A percentile compares a stretch with the other conserved stretches of the same genome.
phyloP scores from a whole-genome alignment of 2,888 invertebrate genomes.

The Plagodis pulveraria region DNA sequence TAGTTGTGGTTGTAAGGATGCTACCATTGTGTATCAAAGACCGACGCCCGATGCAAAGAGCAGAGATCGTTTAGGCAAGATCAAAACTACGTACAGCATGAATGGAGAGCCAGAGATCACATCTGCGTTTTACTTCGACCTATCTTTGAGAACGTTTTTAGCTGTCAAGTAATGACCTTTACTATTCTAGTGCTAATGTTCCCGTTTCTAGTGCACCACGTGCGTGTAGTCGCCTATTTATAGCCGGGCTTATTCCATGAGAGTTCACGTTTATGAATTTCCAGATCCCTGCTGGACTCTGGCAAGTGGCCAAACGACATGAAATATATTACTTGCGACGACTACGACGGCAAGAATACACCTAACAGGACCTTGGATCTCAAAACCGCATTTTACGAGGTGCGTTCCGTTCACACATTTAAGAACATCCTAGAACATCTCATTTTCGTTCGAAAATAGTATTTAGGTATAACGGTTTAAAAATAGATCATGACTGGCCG shows the following conservation, averaged over 20 bases:
- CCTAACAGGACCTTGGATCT: slow-evolving; percentile 90
- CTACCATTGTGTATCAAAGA: slow-evolving; percentile 90
- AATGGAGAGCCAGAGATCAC: slow-evolving; percentile 90
- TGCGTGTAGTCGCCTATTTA: slow-evolving; percentile 65
- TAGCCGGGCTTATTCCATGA: slow-evolving; percentile 73
- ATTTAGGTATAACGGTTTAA: background rate
- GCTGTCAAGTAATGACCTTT: slow-evolving; percentile 88
- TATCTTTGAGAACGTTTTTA: slow-evolving; percentile 89
- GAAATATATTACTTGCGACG: slow-evolving; percentile 91
- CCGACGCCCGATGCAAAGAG: slow-evolving; percentile 89
- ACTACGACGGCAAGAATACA: slow-evolving; percentile 90
- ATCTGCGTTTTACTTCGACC: slow-evolving; percentile 95
- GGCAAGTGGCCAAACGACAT: slow-evolving; percentile 90
- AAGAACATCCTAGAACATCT: slow-evolving; percentile 11
- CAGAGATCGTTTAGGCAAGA: slow-evolving; percentile 88
- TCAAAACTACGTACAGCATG: slow-evolving; percentile 89
- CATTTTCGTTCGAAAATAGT: slow-evolving; percentile 10
- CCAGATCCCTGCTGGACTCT: slow-evolving; percentile 88
- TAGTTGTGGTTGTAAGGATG: slow-evolving; percentile 90
- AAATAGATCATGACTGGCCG: slow-evolving; percentile 24
- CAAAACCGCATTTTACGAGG: slow-evolving; percentile 88
- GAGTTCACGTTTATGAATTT: slow-evolving; percentile 73
- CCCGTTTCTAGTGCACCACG: slow-evolving; percentile 59
- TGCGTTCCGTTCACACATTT: slow-evolving; percentile 63
- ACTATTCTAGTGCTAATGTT: slow-evolving; percentile 58